A percentile compares a stretch with the other conserved stretches of the same genome.
phyloP scores from a whole-genome alignment of 2,888 invertebrate genomes.

The Drosophila paucipuncta region DNA sequence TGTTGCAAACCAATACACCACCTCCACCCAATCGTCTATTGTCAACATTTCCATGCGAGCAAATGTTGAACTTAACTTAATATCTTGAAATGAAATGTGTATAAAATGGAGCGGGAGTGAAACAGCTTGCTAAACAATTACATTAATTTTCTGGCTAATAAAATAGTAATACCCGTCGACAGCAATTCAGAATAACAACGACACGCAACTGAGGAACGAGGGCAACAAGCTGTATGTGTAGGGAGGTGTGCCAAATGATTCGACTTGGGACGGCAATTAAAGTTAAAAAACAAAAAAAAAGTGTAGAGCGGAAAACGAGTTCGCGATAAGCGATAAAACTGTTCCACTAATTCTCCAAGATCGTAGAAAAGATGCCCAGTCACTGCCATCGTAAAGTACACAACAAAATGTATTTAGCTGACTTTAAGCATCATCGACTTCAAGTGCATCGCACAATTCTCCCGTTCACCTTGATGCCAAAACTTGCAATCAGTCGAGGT shows the following conservation, averaged over 20 bases:
- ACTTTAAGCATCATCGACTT: neutral
- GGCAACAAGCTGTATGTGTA: neutral
- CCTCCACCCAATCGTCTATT: neutral
- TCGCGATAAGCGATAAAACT: neutral
- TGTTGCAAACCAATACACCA: neutral
- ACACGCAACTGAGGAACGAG: constrained; percentile 49
- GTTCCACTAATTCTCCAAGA: neutral
- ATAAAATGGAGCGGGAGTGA: neutral
- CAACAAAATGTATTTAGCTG: neutral
- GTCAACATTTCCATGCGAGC: neutral
- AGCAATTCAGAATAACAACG: constrained; percentile 51
- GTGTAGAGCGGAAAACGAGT: constrained; percentile 7
- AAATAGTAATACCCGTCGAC: constrained; percentile 5
- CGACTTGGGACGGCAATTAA: constrained; percentile 31
- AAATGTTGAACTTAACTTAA: neutral
- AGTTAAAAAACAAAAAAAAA: neutral
- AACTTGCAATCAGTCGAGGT: constrained; percentile 11
- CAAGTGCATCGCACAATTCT: constrained; percentile 27
- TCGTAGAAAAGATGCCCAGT: neutral
- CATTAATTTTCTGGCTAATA: constrained; percentile 21
- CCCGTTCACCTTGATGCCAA: constrained; percentile 48
- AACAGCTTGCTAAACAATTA: constrained; percentile 47
- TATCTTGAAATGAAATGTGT: constrained; percentile 21
- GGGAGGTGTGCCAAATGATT: neutral
- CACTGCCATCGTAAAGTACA: neutral